Conservation (phyloP, 2,888 invertebrate species). For the Ectemnius cavifrons region DNA sequence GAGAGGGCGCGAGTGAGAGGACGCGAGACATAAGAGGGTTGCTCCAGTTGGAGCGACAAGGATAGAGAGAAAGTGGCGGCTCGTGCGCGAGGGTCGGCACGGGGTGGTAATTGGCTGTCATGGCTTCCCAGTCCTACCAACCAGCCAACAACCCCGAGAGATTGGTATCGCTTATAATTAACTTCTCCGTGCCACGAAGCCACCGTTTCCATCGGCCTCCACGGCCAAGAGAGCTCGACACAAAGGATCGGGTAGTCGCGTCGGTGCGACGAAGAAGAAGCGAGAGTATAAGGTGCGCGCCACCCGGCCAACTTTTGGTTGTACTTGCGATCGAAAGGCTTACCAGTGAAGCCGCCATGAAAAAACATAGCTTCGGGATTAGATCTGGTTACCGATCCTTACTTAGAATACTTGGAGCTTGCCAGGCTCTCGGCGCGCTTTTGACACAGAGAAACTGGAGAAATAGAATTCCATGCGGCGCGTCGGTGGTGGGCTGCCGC, state of each 20-base stretch:
- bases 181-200: constrained; percentile 78
- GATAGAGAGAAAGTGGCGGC: constrained; percentile 54
- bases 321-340: constrained; percentile 36
- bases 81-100: constrained; percentile 74
- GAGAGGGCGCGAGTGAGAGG: constrained; percentile 5
- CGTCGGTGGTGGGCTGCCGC: constrained; percentile 38
- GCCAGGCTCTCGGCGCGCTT: neutral
- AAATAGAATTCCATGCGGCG: constrained; percentile 40
- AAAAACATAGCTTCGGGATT: neutral
- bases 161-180: constrained; percentile 79
- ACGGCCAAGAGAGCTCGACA: constrained; percentile 57
- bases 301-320: constrained; percentile 32
- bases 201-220: constrained; percentile 73
- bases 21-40: neutral
- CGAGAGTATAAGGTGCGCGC: constrained; percentile 12
- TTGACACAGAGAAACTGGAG: constrained; percentile 5
- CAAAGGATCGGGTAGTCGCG: constrained; percentile 21
- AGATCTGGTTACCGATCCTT: neutral
- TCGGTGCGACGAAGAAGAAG: constrained; percentile 13
- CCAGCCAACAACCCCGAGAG: constrained; percentile 77
- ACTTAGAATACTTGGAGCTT: neutral
- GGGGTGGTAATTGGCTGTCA: constrained; percentile 78
- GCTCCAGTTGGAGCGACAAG: neutral
- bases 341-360: constrained; percentile 11
- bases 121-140: constrained; percentile 76